Evolutionary conservation across 2,888 invertebrate genomes (phyloP), one percentile per base, ranked within the genome.

Genomic region (Mythimna impura): DNA sequence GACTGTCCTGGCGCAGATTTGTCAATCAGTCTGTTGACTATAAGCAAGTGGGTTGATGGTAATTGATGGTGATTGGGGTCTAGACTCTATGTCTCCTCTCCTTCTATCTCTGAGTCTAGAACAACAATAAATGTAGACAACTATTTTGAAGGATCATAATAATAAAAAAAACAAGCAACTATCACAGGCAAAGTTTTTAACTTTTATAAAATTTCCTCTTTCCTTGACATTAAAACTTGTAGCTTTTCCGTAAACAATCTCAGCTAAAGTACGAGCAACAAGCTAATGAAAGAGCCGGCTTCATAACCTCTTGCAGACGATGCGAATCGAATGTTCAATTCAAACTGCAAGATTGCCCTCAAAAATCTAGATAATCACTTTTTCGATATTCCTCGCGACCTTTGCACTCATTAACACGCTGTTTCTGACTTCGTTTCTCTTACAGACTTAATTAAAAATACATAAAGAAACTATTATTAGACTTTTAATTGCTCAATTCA

Each of bases 401-500:
- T 73, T 60, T 70, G 58, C 34, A 61, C 69, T 75, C 70, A 75
- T 73, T 82, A 79, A 36, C 63, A 71, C 52, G 43, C 25, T 54
- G 64, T 77, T 78, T 55, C 62, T 36, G 69, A 78, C 54, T 73
- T 65, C 25, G 36, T 40, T 54, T 74, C 64, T 62, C 61, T 71
- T 75, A 61, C 71, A 66, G 76, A 71, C 68, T 78, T 67, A 81
- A 78, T 83, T 81, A 83, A 79, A 85, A 74, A 66, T 79, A 86
- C 70, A 78, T 80, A 82, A 74, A 76, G 78, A 77, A 85, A 85
- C 78, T 86, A 82, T 79, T 81, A 84, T 80, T 77, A 68, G 74
- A 79, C 65, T 81, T 86, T 86, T 84, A 81, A 87, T 83, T 83
- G 75, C 74, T 87, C 87, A 74, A 83, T 86, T 80, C 77, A 67